Evolutionary conservation across 2,888 invertebrate species (phyloP), one percentile per base, ranked within the genome.

Genomic region (Diachrysia chrysitis): DNA sequence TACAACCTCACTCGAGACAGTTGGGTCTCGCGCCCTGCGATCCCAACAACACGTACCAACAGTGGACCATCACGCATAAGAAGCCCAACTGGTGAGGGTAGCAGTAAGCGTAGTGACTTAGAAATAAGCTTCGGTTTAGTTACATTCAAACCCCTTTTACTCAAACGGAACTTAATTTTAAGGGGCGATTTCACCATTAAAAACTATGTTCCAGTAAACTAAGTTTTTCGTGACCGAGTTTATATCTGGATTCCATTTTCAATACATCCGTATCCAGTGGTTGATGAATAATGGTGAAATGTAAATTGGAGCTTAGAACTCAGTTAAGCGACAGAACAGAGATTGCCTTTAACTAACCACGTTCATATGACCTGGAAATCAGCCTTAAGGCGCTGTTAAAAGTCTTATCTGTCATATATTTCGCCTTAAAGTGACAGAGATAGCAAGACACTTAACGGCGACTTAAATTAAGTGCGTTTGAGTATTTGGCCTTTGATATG

Each of bases 11-110:
- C 88, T 97, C 97, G 17, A 96, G 97, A 32, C 97, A 97, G 71
- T 91, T 99, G 1, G 97, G 97, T 19, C 93, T 99, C 48, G 97
- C 97, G 87, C 97, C 97, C 1, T 99, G 99, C 90, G 98, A 99
- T 91, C 93, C 96, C 42, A 97, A 97, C 85, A 98, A 98, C 89
- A 97, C 97, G 23, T 98, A 97, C 92, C 98, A 99, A 86, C 97
- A 98, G 87, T 99, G 99, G 98, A 96, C 96, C 65, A 98, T 98
- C 89, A 61, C 86, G 0, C 90, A 92, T 72, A 87, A 87, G 58
- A 89, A 90, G 62, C 92, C 93, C 6, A 89, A 88, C 73, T 93
- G 92, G 93, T 92, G 92, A 93, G 85, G 48, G 21, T 68, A 66
- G 29, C 53, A 16, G 17, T 71, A 35, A 56, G 23, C 17, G 37